Conservation (phyloP, 1,140 invertebrate species). For the Penaeus vannamei region DNA sequence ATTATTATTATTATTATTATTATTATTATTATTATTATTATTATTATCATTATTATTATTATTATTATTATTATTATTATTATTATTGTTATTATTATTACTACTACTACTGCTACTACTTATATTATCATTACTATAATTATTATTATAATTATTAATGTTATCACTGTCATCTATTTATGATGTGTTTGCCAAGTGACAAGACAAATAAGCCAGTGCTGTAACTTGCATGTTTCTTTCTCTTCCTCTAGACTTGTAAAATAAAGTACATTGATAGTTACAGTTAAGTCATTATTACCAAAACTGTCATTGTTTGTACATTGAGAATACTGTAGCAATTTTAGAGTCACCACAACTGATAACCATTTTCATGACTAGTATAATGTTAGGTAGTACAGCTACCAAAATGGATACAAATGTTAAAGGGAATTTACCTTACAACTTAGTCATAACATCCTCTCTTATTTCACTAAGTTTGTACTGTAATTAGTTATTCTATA, state of each 20-base stretch:
- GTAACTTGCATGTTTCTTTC: constrained; percentile 50
- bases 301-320: constrained; percentile 49
- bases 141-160: no score
- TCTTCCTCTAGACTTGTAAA: constrained; percentile 42
- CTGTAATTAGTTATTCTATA: background rate
- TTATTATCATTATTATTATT: no score
- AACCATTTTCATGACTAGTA: constrained; percentile 44
- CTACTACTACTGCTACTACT: no score
- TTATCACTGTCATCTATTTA: no score
- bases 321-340: constrained; percentile 48
- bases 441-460: constrained; percentile 2
- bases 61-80: no score
- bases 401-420: constrained; percentile 41
- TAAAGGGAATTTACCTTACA: constrained; percentile 20
- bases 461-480: background rate
- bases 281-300: constrained; percentile 51
- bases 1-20: no score
- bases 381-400: constrained; percentile 38
- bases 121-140: no score
- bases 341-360: constrained; percentile 48
- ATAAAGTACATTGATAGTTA: constrained; percentile 38
- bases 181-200: background rate
- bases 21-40: no score
- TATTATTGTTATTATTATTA: no score
- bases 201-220: constrained; percentile 10